Evolutionary conservation across 2,888 invertebrate species (phyloP), one percentile per base, ranked within the genome.

Genomic region (Pharmacophagus antenor): DNA sequence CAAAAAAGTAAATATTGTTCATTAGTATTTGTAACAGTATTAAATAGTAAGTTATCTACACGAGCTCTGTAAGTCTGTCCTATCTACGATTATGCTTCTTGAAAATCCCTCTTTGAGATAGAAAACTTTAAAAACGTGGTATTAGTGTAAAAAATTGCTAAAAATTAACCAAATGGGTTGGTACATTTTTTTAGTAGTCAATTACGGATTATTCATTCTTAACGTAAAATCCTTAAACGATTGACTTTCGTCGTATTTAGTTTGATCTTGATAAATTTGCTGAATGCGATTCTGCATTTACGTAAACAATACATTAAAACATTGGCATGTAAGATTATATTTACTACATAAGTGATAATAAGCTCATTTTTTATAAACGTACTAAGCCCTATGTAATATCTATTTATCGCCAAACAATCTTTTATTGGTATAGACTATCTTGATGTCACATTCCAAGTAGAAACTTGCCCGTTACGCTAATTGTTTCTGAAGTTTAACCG

Each of bases 361-460:
- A 3, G 2, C 23, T 37, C n/a, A 17, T 46, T 55, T 50, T 42
- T 50, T 46, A 12, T 44, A 44, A 44, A 49, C 44, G 31, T 51
- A 37, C 23, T 46, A 31, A 31, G 17, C 46, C 51, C 44, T 51
- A 2, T 20, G 17, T 49, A 59, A 61, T 56, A 48, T 41, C 18
- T 46, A 56, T 62, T 63, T 67, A 67, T 67, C 66, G 56, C 48
- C 57, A 51, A 41, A 63, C 55, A 41, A 52, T 52, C 49, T 56
- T 59, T 63, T 64, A 63, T 64, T 58, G 44, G 53, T 41, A 49
- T 47, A 47, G 22, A 44, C 49, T 52, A 53, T 56, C 53, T 62
- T 62, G 63, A 63, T 62, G 59, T 58, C 15, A 60, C 27, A 46
- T 50, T 44, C 55, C 18, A 51, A 37, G 27, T 42, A n/a, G 48